Percentiles rank a stretch among this genome's conserved stretches.
Evolutionary conservation across 2,888 invertebrate genomes (phyloP).

Genomic region (Pyrgus malvae): DNA sequence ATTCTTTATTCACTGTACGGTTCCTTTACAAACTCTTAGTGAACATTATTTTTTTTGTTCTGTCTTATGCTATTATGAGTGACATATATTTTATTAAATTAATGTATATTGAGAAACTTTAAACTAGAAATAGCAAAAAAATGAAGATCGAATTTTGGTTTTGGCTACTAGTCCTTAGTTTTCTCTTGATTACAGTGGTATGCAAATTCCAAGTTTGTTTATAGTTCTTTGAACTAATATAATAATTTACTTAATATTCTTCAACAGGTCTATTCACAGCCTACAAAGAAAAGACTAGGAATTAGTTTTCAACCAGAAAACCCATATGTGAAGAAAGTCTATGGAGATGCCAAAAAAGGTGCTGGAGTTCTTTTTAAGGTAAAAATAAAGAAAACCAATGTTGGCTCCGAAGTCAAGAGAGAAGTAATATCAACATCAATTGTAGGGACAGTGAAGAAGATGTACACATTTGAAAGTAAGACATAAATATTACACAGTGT

Average conservation of each 20-base stretch:
- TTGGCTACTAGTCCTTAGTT: too few relatives aligned
- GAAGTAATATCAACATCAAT: constrained; percentile 75
- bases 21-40: too few relatives aligned
- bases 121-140: too few relatives aligned
- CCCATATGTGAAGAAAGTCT: constrained; percentile 88
- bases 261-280: constrained; percentile 54
- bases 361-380: constrained; percentile 89
- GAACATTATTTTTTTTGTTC: too few relatives aligned
- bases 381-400: constrained; percentile 80
- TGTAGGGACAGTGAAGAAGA: constrained; percentile 82
- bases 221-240: neutral
- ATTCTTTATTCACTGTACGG: too few relatives aligned
- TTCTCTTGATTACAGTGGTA: too few relatives aligned
- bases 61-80: too few relatives aligned
- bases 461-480: constrained; percentile 86
- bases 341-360: constrained; percentile 85
- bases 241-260: neutral
- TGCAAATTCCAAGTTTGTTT: too few relatives aligned
- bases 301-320: constrained; percentile 91
- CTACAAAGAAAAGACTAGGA: constrained; percentile 84
- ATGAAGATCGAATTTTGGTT: too few relatives aligned
- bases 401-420: constrained; percentile 55
- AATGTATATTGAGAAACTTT: too few relatives aligned
- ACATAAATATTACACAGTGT: too few relatives aligned
- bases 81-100: too few relatives aligned